These are phyloP conservation scores for Drosophila monieri DNA, from an alignment of 2,888 invertebrate species.

Conservation along the genomic window DNA sequence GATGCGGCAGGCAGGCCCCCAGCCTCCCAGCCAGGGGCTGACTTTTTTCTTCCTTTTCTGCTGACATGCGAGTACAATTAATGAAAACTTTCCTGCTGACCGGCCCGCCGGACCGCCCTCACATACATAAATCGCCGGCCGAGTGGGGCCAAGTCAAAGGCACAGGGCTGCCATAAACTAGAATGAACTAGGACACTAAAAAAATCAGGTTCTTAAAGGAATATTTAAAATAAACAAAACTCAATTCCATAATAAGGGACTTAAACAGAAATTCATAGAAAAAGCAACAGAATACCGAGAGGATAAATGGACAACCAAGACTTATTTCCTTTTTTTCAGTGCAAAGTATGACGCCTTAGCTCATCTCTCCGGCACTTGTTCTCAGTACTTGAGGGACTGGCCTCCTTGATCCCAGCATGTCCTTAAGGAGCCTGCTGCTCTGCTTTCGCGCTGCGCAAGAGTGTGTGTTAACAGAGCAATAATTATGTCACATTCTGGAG, in stretches of 20 bases:
- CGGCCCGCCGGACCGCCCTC: conserved; percentile 11
- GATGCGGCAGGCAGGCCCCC: conserved; percentile 17
- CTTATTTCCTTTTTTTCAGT: background rate
- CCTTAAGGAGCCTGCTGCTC: conserved; percentile 22
- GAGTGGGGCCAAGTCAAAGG: conserved; percentile 38
- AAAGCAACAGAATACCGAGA: too few species aligned
- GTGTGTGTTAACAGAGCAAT: conserved; percentile 60
- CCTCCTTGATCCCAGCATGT: conserved; percentile 33
- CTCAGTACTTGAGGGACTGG: conserved; percentile 56
- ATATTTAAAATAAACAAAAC: background rate
- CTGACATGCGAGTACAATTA: conserved; percentile 60
- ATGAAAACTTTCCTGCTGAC: conserved; percentile 50
- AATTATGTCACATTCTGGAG: conserved; percentile 71
- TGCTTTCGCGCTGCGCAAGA: conserved; percentile 18
- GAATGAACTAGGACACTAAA: conserved; percentile 23
- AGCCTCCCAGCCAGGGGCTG: conserved; percentile 17
- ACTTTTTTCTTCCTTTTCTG: conserved; percentile 16
- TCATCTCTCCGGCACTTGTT: conserved; percentile 55
- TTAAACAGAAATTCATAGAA: too few species aligned
- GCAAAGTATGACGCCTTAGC: conserved; percentile 37
- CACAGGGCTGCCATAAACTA: conserved; percentile 65
- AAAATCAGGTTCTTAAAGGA: conserved; percentile 4
- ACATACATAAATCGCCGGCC: conserved; percentile 59
- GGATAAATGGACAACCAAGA: background rate
- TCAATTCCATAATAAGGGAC: too few species aligned